Conservation (phyloP, 1,140 invertebrate genomes). For the Colletes latitarsis region DNA sequence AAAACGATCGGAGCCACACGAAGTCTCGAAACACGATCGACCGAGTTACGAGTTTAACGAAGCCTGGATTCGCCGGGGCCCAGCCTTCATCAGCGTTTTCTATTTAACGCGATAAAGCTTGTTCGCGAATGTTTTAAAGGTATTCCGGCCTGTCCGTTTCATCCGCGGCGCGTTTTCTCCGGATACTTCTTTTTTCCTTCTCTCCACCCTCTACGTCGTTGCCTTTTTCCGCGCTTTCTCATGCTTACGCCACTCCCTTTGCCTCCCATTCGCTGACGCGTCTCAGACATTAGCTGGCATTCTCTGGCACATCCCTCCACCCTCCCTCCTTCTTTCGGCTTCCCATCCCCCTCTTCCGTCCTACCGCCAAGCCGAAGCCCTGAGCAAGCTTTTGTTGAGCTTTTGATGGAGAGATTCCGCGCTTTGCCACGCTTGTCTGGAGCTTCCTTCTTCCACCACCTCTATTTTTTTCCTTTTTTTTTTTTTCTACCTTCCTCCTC, state of each 20-base stretch:
- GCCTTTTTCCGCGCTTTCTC: conserved; percentile 44
- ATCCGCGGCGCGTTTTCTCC: conserved; percentile 22
- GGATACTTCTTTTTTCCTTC: conserved; percentile 8
- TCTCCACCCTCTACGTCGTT: neutral
- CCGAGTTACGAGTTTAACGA: conserved; percentile 29
- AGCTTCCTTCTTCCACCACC: conserved; percentile 46
- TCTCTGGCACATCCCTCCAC: conserved; percentile 33
- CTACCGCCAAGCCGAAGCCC: conserved; percentile 49
- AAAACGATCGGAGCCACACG: neutral
- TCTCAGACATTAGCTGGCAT: conserved; percentile 65
- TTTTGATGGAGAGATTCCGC: conserved; percentile 69
- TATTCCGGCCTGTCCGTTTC: conserved; percentile 29
- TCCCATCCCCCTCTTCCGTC: conserved; percentile 38
- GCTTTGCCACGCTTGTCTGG: conserved; percentile 65
- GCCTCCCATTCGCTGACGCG: conserved; percentile 53
- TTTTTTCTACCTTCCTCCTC: neutral
- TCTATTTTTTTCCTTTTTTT: conserved; percentile 8
- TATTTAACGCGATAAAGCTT: conserved; percentile 17
- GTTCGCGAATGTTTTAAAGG: conserved; percentile 31
- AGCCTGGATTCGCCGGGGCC: neutral
- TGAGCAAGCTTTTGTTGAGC: conserved; percentile 65
- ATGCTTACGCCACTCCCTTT: conserved; percentile 24
- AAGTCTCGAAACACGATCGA: neutral
- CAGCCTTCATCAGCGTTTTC: neutral
- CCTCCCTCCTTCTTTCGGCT: conserved; percentile 11